Conservation (phyloP, 2,888 invertebrate genomes). For the Agrotis ipsilon region DNA sequence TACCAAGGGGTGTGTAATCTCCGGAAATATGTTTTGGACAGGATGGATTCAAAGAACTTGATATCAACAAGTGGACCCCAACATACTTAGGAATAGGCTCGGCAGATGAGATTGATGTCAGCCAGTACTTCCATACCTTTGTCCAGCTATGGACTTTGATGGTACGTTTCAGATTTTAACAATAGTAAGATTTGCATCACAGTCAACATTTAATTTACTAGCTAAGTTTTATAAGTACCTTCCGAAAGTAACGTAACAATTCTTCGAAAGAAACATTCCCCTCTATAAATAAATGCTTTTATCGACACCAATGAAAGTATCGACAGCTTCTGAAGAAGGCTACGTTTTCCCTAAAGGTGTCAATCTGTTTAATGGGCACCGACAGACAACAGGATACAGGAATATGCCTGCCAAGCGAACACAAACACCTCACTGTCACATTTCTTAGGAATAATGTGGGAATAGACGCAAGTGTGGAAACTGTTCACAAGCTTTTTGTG, state of each 20-base stretch:
- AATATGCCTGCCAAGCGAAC: slow-evolving; percentile 25
- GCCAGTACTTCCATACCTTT: neutral
- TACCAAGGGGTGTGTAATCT: too few species aligned
- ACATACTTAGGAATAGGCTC: too few species aligned
- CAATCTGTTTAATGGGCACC: slow-evolving; percentile 28
- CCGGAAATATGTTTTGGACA: neutral
- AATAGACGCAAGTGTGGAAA: slow-evolving; percentile 1
- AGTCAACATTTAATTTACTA: neutral
- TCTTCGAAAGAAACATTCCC: neutral
- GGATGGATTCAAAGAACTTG: neutral
- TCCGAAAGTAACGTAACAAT: too few species aligned
- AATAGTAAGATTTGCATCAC: neutral
- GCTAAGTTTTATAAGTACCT: too few species aligned
- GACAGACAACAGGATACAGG: slow-evolving; percentile 25
- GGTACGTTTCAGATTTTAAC: neutral
- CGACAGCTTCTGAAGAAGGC: slow-evolving; percentile 5
- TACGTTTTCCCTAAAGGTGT: slow-evolving; percentile 2
- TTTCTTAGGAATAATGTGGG: slow-evolving; percentile 17
- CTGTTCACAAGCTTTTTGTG: slow-evolving; percentile 25
- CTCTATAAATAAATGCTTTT: slow-evolving; percentile 13
- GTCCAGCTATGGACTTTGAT: neutral
- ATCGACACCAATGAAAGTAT: slow-evolving; percentile 8
- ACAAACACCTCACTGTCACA: slow-evolving; percentile 14
- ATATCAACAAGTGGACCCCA: neutral
- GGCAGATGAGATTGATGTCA: too few species aligned